Evolutionary conservation across 2,888 invertebrate genomes (phyloP).

Genomic region (Melipona bicolor): DNA sequence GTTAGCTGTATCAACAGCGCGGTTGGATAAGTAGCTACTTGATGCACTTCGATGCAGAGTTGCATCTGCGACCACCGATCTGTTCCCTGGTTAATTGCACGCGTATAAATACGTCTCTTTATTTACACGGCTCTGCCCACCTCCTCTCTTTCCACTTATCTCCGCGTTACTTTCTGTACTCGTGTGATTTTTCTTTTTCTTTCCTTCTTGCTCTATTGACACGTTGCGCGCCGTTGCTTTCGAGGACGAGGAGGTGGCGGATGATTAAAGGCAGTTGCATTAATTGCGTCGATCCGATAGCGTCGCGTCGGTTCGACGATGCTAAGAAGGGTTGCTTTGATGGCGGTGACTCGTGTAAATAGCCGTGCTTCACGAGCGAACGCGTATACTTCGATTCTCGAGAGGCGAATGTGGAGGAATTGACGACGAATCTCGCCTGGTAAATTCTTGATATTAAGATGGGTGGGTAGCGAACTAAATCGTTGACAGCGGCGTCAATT

Average conservation of each 20-base stretch:
- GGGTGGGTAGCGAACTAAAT: background rate
- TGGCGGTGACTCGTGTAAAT: constrained; percentile 4
- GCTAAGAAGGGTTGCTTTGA: constrained; percentile 32
- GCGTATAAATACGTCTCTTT: constrained; percentile 68
- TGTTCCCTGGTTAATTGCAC: constrained; percentile 58
- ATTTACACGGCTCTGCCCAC: constrained; percentile 56
- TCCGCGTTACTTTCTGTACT: background rate
- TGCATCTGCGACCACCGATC: constrained; percentile 54
- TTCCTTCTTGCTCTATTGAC: background rate
- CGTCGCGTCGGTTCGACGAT: constrained; percentile 42
- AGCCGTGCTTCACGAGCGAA: constrained; percentile 8
- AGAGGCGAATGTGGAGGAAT: background rate
- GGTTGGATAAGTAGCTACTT: constrained; percentile 53
- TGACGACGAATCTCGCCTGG: constrained; percentile 15
- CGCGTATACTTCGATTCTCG: constrained; percentile 18
- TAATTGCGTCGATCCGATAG: constrained; percentile 58
- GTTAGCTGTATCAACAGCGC: constrained; percentile 39
- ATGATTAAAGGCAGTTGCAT: constrained; percentile 64
- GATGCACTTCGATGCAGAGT: constrained; percentile 42
- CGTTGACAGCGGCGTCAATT: background rate
- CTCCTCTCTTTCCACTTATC: background rate
- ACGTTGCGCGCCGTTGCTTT: background rate
- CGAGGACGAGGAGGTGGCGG: constrained; percentile 21
- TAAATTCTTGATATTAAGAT: background rate
- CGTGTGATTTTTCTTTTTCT: background rate